phyloP scores from a whole-genome alignment of 2,797 vertebrate species.

The Rhynchonycteris naso region DNA sequence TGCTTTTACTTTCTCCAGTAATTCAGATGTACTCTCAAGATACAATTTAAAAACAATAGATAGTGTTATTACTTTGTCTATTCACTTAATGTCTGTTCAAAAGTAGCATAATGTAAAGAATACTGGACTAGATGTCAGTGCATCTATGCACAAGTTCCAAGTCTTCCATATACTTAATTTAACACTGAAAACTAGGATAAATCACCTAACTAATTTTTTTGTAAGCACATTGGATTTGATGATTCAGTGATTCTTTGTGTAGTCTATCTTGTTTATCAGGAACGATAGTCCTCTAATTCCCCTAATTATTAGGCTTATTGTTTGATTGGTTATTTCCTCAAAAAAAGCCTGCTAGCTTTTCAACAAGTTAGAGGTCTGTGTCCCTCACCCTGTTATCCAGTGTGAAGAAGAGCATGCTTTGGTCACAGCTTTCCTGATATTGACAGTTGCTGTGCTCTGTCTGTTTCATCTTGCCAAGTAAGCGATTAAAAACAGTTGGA shows the following conservation, averaged over 20 bases:
- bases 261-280: constrained; percentile 49
- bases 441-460: background rate
- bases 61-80: background rate
- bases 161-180: constrained; percentile 8
- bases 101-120: background rate
- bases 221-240: constrained; percentile 20
- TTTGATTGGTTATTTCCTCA: constrained; percentile 13
- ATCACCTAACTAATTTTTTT: constrained; percentile 12
- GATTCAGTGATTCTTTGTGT: constrained; percentile 47
- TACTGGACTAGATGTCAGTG: background rate
- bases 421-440: background rate
- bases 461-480: constrained; percentile 15
- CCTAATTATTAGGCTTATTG: constrained; percentile 5
- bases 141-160: background rate
- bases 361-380: background rate
- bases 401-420: background rate
- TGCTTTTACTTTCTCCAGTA: background rate
- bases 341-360: constrained; percentile 12
- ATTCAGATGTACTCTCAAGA: constrained; percentile 29
- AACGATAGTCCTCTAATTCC: background rate
- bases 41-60: background rate
- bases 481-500: constrained; percentile 27
- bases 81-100: background rate
- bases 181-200: background rate
- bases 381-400: background rate